Evolutionary conservation across 2,113 vertebrate genomes (phyloP), one percentile per base, ranked within the genome.

Genomic region (Hyla sarda): DNA sequence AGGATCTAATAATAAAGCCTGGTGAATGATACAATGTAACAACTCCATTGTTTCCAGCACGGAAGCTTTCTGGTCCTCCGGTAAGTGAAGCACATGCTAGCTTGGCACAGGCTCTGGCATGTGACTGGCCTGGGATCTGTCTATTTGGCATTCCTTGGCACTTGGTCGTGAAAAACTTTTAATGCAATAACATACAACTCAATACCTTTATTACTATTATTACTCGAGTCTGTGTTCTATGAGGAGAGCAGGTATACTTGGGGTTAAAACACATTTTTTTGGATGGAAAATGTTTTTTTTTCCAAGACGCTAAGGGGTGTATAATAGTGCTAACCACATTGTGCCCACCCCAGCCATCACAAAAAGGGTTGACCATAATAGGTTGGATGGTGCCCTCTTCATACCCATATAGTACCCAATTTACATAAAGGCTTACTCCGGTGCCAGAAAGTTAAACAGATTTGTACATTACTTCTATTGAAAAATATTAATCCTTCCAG

Each of bases 81-180:
- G 45, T 25, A 48, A 25, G 73, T 52, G 25, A 47, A 34, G 28
- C 28, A 34, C 75, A 37, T 34, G 48, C 19, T n/a, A 23, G 30
- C 50, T 56, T 56, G 75, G 75, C 75, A 56, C 50, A 34, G 28
- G 5, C 50, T 11, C 28, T 37, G 50, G 19, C 74, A 77, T 77
- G 74, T 78, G 75, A 52, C 50, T 13, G 28, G 75, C 13, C 75
- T 77, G 75, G 48, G 16, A 56, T 56, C 50, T 4, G 50, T 78
- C 50, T 78, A 14, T 34, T 56, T 78, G 75, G 75, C 75, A 78
- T 78, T 78, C 52, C 48, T 56, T 78, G 75, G 75, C 75, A 78
- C 48, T 21, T 23, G 19, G 7, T 30, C 32, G 19, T 78, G 75
- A 50, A 78, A 77, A 78, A 78, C 17, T 78, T 5, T 32, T 78